Conservation (phyloP, 2,113 vertebrate genomes). For the Chunga burmeisteri region DNA sequence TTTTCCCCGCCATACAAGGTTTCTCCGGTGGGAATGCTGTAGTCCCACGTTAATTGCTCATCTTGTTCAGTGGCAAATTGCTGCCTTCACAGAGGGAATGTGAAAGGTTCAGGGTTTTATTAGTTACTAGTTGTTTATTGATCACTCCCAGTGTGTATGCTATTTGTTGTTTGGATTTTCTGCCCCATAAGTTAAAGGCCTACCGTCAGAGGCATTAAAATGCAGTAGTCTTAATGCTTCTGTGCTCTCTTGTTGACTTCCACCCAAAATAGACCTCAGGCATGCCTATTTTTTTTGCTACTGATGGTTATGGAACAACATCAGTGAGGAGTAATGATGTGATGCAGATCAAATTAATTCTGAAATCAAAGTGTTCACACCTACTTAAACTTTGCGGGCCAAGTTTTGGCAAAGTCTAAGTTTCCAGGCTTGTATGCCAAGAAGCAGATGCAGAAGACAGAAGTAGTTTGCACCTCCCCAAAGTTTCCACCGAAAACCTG, state of each 20-base stretch:
- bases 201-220: background rate
- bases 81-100: background rate
- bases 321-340: slow-evolving; percentile 9
- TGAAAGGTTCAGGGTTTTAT: slow-evolving; percentile 35
- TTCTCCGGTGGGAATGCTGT: background rate
- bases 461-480: background rate
- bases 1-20: background rate
- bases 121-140: slow-evolving; percentile 48
- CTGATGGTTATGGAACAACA: background rate
- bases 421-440: background rate
- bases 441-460: background rate
- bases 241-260: background rate
- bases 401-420: background rate
- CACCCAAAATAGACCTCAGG: background rate
- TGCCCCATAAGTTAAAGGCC: slow-evolving; percentile 18
- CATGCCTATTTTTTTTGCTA: background rate
- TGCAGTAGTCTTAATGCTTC: background rate
- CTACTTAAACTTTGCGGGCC: background rate
- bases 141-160: background rate
- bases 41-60: slow-evolving; percentile 6
- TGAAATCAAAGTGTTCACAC: slow-evolving; percentile 28
- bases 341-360: slow-evolving; percentile 31
- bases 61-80: slow-evolving; percentile 12
- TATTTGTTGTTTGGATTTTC: slow-evolving; percentile 17
- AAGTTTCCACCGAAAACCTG: background rate